Conservation (phyloP, 2,797 vertebrate genomes). For the Huso huso region DNA sequence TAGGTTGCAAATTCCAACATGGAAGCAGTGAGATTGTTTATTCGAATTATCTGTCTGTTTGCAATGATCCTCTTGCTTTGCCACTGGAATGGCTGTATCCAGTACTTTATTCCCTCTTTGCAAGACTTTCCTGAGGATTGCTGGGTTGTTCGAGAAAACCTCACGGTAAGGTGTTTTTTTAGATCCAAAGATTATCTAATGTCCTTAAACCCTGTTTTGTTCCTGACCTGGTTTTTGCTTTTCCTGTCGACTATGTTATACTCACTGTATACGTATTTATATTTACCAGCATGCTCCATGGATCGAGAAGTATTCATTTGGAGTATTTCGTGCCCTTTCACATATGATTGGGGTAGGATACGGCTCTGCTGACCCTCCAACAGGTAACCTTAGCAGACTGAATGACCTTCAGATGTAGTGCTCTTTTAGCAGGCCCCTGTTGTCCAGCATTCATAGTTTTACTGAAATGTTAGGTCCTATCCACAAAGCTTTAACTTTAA, state of each 20-base stretch:
- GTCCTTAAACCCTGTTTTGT: too few species aligned
- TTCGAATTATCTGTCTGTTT: constrained; percentile 59
- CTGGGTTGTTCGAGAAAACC: constrained; percentile 64
- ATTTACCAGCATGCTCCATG: constrained; percentile 58
- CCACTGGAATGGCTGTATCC: constrained; percentile 74
- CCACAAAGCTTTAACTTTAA: too few species aligned
- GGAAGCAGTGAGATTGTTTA: constrained; percentile 60
- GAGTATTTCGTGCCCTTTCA: constrained; percentile 63
- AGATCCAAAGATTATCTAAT: too few species aligned
- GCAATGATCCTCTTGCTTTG: constrained; percentile 70
- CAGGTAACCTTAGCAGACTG: constrained; percentile 39
- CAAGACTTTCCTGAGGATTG: constrained; percentile 65
- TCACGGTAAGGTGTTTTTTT: constrained; percentile 45
- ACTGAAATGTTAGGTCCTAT: too few species aligned
- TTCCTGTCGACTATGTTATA: too few species aligned
- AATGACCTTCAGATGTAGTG: too few species aligned
- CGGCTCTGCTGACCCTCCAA: constrained; percentile 61
- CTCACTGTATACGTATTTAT: neutral
- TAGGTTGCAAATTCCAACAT: constrained; percentile 66
- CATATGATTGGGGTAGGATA: constrained; percentile 69
- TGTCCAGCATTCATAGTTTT: too few species aligned
- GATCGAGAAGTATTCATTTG: constrained; percentile 64
- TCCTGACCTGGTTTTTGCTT: too few species aligned
- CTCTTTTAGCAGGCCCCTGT: too few species aligned
- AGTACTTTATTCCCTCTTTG: constrained; percentile 69